These are phyloP conservation scores for Varanus salvator DNA, from an alignment of 2,113 vertebrate genomes.

Conservation along the genomic window DNA sequence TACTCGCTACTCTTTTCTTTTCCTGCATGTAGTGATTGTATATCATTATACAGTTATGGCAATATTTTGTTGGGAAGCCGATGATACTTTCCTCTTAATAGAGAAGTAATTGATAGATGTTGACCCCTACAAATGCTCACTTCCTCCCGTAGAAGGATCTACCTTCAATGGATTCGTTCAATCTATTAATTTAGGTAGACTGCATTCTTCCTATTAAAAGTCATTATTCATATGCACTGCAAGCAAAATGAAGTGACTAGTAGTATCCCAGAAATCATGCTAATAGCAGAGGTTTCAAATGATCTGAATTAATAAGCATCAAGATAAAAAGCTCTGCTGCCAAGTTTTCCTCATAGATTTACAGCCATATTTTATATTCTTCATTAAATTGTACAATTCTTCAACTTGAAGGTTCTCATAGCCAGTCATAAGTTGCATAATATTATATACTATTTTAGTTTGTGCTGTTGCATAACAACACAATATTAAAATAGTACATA, in stretches of 20 bases:
- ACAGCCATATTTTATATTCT: neutral
- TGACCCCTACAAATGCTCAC: neutral
- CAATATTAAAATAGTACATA: constrained; percentile 12
- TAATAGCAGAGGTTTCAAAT: neutral
- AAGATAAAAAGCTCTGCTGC: neutral
- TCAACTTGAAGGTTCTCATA: constrained; percentile 13
- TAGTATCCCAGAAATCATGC: neutral
- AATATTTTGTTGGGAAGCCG: neutral
- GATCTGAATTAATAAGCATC: neutral
- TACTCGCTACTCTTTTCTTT: neutral
- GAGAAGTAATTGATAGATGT: too few species aligned
- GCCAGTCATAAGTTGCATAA: constrained; percentile 17
- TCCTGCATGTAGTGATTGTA: too few species aligned
- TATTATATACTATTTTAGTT: neutral
- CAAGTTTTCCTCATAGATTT: neutral
- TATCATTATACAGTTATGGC: neutral
- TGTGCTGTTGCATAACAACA: constrained; percentile 7
- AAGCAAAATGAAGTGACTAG: neutral
- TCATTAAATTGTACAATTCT: constrained; percentile 25
- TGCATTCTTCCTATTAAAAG: neutral
- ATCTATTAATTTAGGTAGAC: neutral
- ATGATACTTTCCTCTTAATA: too few species aligned
- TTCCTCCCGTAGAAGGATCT: neutral
- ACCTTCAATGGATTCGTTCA: neutral
- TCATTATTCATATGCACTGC: neutral